Evolutionary conservation across 2,888 invertebrate genomes (phyloP), one percentile per base, ranked within the genome.

Genomic region (Eupithecia inturbata): DNA sequence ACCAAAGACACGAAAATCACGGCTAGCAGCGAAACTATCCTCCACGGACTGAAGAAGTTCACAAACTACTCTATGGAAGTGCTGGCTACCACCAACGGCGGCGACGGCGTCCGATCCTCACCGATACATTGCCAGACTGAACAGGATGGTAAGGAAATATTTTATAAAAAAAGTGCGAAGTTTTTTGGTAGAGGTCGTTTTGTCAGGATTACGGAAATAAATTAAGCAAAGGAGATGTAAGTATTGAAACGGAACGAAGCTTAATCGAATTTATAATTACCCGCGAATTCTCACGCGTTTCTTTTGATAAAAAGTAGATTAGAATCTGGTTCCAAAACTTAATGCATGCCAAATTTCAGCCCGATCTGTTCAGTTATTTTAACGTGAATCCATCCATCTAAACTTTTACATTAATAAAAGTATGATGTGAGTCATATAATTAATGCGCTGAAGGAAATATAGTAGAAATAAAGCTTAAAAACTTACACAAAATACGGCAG

Each of bases 51-150:
- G 71, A 97, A 98, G 91, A 98, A 98, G 90, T 99, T 97, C 93
- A 99, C 99, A 3, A 99, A 99, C 93, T 99, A 99, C 92, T 99
- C 98, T 74, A 98, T 99, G 96, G 98, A 99, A 95, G 98, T 99
- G 45, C 93, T 99, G 82, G 98, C 99, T 31, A 99, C 97, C 84
- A 99, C 99, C 10, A 97, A 98, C 73, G 99, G 98, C 79, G 99
- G 99, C 16, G 99, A 99, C 89, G 99, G 99, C 77, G 98, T 98
- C 66, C 96, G 98, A 81, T 97, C 97, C 81, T 95, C 96, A 26
- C 97, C 98, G 10, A 98, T 99, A 82, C 98, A 98, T 90, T 98
- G 99, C 89, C 97, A 97, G 93, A 99, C 99, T 68, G 98, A 98
- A 95, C 98, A 99, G 94, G 99, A 99, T 91, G 98, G 98, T 98